Conservation (phyloP, 2,113 vertebrate genomes). For the Trematocara zebra region DNA sequence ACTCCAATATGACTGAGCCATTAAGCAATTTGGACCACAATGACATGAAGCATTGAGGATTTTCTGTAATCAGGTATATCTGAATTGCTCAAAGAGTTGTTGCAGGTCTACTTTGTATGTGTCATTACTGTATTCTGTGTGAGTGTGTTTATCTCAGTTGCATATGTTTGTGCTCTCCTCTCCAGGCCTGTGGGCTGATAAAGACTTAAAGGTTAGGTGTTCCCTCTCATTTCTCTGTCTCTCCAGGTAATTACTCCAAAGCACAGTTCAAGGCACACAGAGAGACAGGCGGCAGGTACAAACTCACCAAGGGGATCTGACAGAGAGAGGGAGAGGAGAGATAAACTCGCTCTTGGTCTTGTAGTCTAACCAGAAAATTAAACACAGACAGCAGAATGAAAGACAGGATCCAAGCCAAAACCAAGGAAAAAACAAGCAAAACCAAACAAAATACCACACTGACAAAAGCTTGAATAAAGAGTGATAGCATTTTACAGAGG, state of each 20-base stretch:
- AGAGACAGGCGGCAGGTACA: slow-evolving; percentile 40
- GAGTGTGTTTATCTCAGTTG: not conserved
- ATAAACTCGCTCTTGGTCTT: slow-evolving; percentile 41
- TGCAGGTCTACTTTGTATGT: not conserved
- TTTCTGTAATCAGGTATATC: not conserved
- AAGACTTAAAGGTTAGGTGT: slow-evolving; percentile 62
- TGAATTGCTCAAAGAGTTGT: not conserved
- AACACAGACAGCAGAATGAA: slow-evolving; percentile 16
- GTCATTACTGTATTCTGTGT: slow-evolving; percentile 21
- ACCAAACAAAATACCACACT: not conserved
- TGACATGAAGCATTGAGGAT: not conserved
- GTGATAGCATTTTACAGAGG: not conserved
- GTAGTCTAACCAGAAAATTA: slow-evolving; percentile 29
- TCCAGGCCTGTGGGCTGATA: slow-evolving; percentile 24
- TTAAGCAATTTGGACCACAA: not conserved
- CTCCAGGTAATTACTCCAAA: slow-evolving; percentile 62
- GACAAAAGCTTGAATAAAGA: slow-evolving; percentile 9
- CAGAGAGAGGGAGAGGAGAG: not conserved
- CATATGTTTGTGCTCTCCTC: slow-evolving; percentile 1
- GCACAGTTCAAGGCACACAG: slow-evolving; percentile 47
- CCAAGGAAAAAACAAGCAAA: not conserved
- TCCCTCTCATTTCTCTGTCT: slow-evolving; percentile 40
- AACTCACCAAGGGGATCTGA: slow-evolving; percentile 32
- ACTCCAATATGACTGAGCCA: not conserved
- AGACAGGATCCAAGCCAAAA: slow-evolving; percentile 10